Evolutionary conservation across 2,888 invertebrate genomes (phyloP), one percentile per base, ranked within the genome.

Genomic region (Melieria picta): DNA sequence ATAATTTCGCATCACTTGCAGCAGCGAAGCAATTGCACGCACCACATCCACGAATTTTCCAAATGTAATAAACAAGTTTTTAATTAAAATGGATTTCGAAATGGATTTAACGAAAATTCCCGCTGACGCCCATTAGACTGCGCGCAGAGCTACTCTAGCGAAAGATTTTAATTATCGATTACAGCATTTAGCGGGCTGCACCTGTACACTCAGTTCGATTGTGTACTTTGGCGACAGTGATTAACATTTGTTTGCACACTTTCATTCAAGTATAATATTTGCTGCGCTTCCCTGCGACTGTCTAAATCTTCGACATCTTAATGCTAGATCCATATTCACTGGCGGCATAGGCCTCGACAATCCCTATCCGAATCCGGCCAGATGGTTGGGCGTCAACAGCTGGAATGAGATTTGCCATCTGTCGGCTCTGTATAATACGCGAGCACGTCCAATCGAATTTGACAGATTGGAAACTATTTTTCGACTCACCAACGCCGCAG

Each of bases 321-420:
- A 30, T 30, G 30, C 30, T 30, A 30, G 2, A 30, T 30, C 3
- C 30, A 30, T 30, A 2, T 30, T 30, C 76, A 96, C 95, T 0
- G 97, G 97, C 46, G 96, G 95, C 56, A 91, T 94, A 58, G 93
- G 93, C 11, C 87, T 94, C 65, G 93, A 93, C 77, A 94, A 94
- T 88, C 92, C 92, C 0, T 83, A 91, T 77, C 83, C 88, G 69
- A 94, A 93, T 87, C 93, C 94, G 0, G 86, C 90, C 0, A 84
- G 87, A 52, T 95, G 95, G 95, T 85, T 95, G 65, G 91, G 92
- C 0, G 72, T 84, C 10, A 91, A 91, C 80, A 90, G 91, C 71
- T 95, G 95, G 95, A 91, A 94, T 85, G 93, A 94, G 85, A 85
- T 94, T 11, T 94, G 94, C 79, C 90, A 90, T 52, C 82, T 91